Percentiles rank a stretch among this genome's conserved stretches.
phyloP scores from a whole-genome alignment of 2,113 vertebrate genomes.

The Clinocottus analis region DNA sequence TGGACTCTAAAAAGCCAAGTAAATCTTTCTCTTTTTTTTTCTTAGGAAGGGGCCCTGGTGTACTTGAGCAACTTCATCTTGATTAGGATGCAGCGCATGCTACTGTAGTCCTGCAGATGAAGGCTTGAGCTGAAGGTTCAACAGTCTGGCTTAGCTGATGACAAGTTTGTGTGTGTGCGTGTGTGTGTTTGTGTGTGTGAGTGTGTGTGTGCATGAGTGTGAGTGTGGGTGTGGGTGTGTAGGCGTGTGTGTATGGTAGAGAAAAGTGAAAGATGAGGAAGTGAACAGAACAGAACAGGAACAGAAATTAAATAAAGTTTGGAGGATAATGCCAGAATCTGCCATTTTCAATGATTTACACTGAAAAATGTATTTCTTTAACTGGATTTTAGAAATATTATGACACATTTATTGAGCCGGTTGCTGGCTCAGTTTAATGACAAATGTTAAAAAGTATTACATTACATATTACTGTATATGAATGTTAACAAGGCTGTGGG shows the following conservation, averaged over 20 bases:
- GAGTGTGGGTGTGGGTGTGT: neutral
- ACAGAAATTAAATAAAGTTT: slow-evolving; percentile 5
- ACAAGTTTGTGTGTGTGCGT: neutral
- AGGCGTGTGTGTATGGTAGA: neutral
- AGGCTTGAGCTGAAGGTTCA: slow-evolving; percentile 18
- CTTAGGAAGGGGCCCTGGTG: slow-evolving; percentile 6
- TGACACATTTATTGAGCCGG: neutral
- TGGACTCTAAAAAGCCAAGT: slow-evolving; percentile 30
- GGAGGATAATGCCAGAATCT: neutral
- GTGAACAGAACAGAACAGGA: slow-evolving; percentile 10
- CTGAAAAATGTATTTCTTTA: neutral
- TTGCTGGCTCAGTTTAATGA: neutral
- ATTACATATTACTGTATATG: neutral
- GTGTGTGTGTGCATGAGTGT: neutral
- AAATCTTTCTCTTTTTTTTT: slow-evolving; percentile 25
- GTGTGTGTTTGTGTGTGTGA: neutral
- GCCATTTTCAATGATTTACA: neutral
- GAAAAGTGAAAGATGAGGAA: slow-evolving; percentile 3
- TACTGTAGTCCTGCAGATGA: slow-evolving; percentile 29
- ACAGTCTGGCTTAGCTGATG: slow-evolving; percentile 2
- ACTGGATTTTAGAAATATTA: neutral
- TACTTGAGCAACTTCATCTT: slow-evolving; percentile 22
- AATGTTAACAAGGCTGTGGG: slow-evolving; percentile 21
- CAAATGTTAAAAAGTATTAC: neutral
- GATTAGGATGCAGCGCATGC: slow-evolving; percentile 56